Base-by-base conservation (phyloP, 2,888 invertebrate genomes). In the Tyria jacobaeae region DNA sequence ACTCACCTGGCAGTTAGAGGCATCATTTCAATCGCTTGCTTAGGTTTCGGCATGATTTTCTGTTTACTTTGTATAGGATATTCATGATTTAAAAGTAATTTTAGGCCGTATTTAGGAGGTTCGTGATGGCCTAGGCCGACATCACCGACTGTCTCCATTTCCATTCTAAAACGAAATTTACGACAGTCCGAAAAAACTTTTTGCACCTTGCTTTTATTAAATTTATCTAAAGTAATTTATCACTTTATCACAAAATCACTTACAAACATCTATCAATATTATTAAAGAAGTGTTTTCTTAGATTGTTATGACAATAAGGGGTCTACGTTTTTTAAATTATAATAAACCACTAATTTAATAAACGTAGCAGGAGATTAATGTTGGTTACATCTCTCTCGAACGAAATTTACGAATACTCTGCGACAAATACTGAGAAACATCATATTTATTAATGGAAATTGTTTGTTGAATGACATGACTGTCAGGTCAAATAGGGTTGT, bases 11-110 rank as follows among this genome's bases (percentile, higher is more conserved):
- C 91, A 58, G 95, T 94, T 54, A 98, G 85, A 6, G 97, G 96
- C 80, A 97, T 87, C 82, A 97, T 90, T 25, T 96, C 95, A 76
- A 96, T 94, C 58, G 97, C 91, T 90, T 97, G 97, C 75, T 93
- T 94, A 12, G 96, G 88, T 69, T 95, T 94, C 10, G 97, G 96
- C 67, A 94, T 90, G 44, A 96, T 88, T 71, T 94, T 91, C 83
- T 96, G 97, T 73, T 95, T 95, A 84, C 97, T 96, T 85, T 95
- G 96, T 80, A 97, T 95, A 1, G 97, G 96, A 92, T 95, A 97
- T 71, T 95, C 94, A 91, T 97, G 96, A 87, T 97, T 95, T 73
- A 97, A 93, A 72, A 94, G 94, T n/a, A 97, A 90, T 87, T 96
- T 97, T 71, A 97, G 94, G 14, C 97, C 97, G 82, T 95, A 95